Evolutionary conservation across 2,113 vertebrate genomes (phyloP), one percentile per base, ranked within the genome.

Genomic region (Ibidorhyncha struthersii): DNA sequence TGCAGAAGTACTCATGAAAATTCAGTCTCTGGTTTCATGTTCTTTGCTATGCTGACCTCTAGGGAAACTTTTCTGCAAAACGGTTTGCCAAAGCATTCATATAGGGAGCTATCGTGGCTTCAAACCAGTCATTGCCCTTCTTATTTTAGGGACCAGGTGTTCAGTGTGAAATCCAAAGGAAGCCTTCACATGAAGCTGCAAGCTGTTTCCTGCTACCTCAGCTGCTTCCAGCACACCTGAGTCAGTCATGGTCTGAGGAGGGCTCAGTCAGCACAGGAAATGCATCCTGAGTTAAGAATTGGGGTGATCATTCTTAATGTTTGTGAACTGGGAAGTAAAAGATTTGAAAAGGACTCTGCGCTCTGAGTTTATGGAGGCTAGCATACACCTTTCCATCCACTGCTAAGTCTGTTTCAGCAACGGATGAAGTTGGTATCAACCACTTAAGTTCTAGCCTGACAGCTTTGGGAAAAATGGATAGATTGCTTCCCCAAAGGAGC

Each of bases 21-120:
- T 67, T 78, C 25, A 23, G 11, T 18, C 50, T 74, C 32, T 62
- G 16, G 5, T 56, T 93, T 82, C n/a, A 40, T 80, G 12, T 22
- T 76, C 65, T 82, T 88, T 96, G 56, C 74, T 88, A 6, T 80
- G 74, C 53, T 97, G 94, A 92, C 88, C 95, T 88, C 92, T 95
- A 94, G 88, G 67, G 88, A 93, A 88, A 76, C 13, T 29, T 70
- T 66, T 47, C 32, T 47, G 82, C 34, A 74, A 74, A 88, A 56
- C 0, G 0, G 2, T 71, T 89, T 82, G 41, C 12, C 41, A 58
- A 50, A 71, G 32, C 10, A 15, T 67, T 85, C 65, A 6, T 50
- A 36, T 3, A 49, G n/a, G 41, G 12, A 79, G 40, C 5, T 47
- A 15, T 10, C 1, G 1, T 40, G 22, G 32, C 43, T 90, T 88